Percentiles rank a stretch among this genome's conserved stretches.
These are phyloP conservation scores for Danionella cerebrum DNA, from an alignment of 2,113 vertebrate species.

Conservation along the genomic window DNA sequence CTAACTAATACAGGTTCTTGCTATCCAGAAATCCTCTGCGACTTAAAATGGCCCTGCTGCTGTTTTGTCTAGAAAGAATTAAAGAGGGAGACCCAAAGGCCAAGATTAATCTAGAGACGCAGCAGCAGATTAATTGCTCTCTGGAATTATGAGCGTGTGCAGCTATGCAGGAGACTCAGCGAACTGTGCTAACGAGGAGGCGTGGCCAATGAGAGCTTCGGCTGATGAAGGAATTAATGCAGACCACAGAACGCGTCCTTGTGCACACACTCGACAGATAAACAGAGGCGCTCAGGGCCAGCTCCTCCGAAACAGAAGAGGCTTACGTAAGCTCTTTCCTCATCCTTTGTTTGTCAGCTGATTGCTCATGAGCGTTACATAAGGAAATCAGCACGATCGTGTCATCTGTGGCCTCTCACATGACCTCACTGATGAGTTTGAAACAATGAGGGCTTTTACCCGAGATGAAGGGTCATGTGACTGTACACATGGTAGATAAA, in stretches of 20 bases:
- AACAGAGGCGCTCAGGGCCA: constrained; percentile 32
- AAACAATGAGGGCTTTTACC: neutral
- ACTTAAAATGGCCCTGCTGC: constrained; percentile 13
- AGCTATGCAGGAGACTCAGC: neutral
- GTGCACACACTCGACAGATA: neutral
- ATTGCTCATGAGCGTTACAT: constrained; percentile 43
- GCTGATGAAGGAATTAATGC: neutral
- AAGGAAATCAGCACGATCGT: constrained; percentile 15
- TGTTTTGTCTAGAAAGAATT: neutral
- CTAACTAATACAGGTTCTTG: no score
- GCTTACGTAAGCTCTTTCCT: constrained; percentile 49
- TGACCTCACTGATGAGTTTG: constrained; percentile 15
- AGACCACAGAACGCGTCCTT: neutral
- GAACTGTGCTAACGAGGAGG: constrained; percentile 21
- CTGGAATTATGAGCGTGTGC: constrained; percentile 6
- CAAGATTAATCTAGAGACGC: constrained; percentile 5
- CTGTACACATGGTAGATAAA: neutral
- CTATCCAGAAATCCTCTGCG: neutral
- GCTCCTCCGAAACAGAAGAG: constrained; percentile 35
- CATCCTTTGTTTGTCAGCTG: constrained; percentile 45
- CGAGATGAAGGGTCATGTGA: neutral
- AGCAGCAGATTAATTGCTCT: constrained; percentile 21
- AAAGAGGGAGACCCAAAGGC: constrained; percentile 7
- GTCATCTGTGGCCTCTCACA: constrained; percentile 21
- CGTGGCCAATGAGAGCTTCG: constrained; percentile 24